Percentiles rank a stretch among this genome's conserved stretches.
phyloP scores from a whole-genome alignment of 2,797 vertebrate species.

The Babyrousa celebensis region DNA sequence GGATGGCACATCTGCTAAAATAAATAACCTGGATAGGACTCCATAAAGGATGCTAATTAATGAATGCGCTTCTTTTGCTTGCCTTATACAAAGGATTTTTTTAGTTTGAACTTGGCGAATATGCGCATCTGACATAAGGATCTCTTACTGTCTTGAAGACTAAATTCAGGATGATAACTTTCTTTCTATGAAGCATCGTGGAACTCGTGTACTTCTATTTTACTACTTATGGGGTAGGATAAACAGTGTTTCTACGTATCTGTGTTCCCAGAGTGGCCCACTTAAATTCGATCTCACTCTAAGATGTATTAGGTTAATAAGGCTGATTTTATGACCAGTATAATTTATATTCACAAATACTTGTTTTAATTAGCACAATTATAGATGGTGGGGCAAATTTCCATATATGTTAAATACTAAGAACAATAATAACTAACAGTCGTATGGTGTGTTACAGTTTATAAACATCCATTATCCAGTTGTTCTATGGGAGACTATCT shows the following conservation, averaged over 20 bases:
- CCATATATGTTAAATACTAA: conserved; percentile 84
- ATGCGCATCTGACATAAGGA: not conserved
- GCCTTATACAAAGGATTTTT: not conserved
- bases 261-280: conserved; percentile 31
- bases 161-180: conserved; percentile 45
- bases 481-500: conserved; percentile 69
- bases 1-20: not conserved
- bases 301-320: conserved; percentile 83
- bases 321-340: conserved; percentile 75
- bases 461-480: conserved; percentile 48
- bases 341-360: conserved; percentile 76
- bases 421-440: conserved; percentile 72
- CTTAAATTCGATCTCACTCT: conserved; percentile 51
- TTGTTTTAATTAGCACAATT: conserved; percentile 85
- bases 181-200: not conserved
- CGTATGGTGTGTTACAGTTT: conserved; percentile 59
- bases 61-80: conserved; percentile 1
- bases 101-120: conserved; percentile 27
- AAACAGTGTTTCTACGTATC: conserved; percentile 22
- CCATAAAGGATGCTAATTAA: not conserved
- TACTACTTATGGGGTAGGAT: not conserved
- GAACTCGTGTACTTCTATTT: conserved; percentile 13
- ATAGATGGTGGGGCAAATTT: conserved; percentile 85
- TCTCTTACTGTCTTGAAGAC: conserved; percentile 22
- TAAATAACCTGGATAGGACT: conserved; percentile 8